Evolutionary conservation across 1,140 invertebrate species (phyloP), one percentile per base, ranked within the genome.

Genomic region (Leptopilina clavipes): DNA sequence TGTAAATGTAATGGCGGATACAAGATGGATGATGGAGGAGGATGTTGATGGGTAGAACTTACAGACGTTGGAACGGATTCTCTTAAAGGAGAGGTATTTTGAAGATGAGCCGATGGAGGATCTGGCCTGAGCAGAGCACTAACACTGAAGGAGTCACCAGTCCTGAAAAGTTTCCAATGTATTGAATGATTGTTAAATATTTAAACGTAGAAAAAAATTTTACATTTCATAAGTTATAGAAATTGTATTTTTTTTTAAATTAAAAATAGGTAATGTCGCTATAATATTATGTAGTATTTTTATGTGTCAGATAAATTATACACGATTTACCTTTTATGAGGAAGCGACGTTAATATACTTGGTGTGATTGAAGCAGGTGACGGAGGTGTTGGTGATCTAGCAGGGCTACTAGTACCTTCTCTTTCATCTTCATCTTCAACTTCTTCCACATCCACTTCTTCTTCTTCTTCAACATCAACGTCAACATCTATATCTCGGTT

Each of bases 71-170:
- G 74, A 72, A 78, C 76, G 75, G 71, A 77, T 74, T 84, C 65
- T 71, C 76, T 76, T 70, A 70, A 31, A 59, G 84, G 84, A n/a
- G 86, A 84, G 84, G 89, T 78, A 83, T 91, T 91, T 88, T 92
- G 86, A 85, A 76, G 91, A 85, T 89, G 93, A 9, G 85, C 86
- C 22, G 89, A 92, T 1, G 93, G 94, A 19, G 94, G 93, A 86
- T 96, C 95, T 71, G 95, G 94, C 87, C 94, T 92, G 12, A 96
- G 87, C 5, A 96, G 88, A 0, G 95, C 95, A 65, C 93, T 95
- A 6, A 96, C 95, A 74, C 94, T 96, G 85, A 96, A 96, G 6
- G 93, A 92, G 87, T 95, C 90, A 12, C 86, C 94, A 7, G 94
- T 95, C 90, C 94, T 89, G 48, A 76, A 70, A 70, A 52, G n/a